A percentile compares a stretch with the other conserved stretches of the same genome.
These are phyloP conservation scores for Pelecanus crispus DNA, from an alignment of 2,113 vertebrate genomes.

Conservation along the genomic window DNA sequence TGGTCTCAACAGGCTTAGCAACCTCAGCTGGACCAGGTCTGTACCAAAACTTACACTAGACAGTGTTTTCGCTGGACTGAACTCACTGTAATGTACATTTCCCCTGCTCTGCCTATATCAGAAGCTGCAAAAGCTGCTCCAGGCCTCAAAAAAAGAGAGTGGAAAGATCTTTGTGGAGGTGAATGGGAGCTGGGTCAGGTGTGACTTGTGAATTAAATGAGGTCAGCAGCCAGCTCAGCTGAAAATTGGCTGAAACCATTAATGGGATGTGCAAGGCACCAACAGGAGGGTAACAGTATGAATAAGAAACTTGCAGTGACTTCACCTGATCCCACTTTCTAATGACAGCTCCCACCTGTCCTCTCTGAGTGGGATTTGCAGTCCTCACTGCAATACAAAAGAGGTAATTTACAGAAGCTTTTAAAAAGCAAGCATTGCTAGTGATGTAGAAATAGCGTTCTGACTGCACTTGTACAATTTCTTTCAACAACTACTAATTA, in stretches of 20 bases:
- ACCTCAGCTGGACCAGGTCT: not conserved
- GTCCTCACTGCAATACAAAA: not conserved
- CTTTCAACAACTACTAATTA: not conserved
- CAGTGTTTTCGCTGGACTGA: not conserved
- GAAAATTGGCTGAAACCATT: not conserved
- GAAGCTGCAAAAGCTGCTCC: not conserved
- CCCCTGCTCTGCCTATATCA: rapidly evolving
- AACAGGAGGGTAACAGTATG: not conserved
- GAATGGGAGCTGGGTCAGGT: not conserved
- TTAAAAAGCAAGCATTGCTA: not conserved
- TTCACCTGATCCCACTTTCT: not conserved
- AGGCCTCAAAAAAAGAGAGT: not conserved
- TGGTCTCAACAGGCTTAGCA: not conserved
- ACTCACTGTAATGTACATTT: not conserved
- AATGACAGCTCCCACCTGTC: not conserved
- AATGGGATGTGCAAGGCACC: not conserved
- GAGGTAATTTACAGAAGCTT: not conserved
- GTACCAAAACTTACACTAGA: not conserved
- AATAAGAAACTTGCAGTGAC: not conserved
- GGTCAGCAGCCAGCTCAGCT: not conserved
- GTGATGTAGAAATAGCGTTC: not conserved
- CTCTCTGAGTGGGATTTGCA: not conserved
- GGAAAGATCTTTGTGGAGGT: not conserved
- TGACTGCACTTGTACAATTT: not conserved
- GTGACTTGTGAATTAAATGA: not conserved